Conservation (phyloP, 2,888 invertebrate species). For the Artemia sinica region DNA sequence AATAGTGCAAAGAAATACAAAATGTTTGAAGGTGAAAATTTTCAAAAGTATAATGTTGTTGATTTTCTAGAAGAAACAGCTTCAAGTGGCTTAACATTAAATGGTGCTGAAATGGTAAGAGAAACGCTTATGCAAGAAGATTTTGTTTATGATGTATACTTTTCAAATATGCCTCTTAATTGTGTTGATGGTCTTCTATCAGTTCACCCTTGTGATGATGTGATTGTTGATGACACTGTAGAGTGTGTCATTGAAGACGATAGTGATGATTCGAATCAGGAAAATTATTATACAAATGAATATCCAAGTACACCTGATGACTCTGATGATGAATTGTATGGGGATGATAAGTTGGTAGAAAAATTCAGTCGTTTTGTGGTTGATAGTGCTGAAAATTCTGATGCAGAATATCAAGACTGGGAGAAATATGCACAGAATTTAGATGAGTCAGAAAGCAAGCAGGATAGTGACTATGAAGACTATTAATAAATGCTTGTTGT, state of each 20-base stretch:
- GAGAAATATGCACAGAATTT: neutral
- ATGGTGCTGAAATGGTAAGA: conserved; percentile 7
- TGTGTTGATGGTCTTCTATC: neutral
- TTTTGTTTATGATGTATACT: neutral
- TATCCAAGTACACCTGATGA: conserved; percentile 12
- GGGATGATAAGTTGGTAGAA: neutral
- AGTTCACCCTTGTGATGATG: neutral
- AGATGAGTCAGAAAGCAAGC: neutral
- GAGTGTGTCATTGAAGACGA: neutral
- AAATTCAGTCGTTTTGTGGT: neutral
- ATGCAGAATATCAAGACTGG: neutral
- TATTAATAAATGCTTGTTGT: neutral
- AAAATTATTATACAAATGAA: conserved; percentile 12
- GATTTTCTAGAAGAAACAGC: conserved; percentile 1
- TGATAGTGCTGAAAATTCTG: neutral
- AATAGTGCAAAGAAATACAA: neutral
- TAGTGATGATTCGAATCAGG: neutral
- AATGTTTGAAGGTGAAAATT: neutral
- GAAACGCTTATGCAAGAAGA: neutral
- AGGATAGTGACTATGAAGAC: neutral
- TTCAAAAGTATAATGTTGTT: neutral
- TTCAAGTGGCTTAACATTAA: neutral
- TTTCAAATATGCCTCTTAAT: neutral
- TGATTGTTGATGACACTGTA: neutral
- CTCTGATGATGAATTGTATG: conserved; percentile 1